Conservation (phyloP, 2,888 invertebrate genomes). For the Bembecia ichneumoniformis region DNA sequence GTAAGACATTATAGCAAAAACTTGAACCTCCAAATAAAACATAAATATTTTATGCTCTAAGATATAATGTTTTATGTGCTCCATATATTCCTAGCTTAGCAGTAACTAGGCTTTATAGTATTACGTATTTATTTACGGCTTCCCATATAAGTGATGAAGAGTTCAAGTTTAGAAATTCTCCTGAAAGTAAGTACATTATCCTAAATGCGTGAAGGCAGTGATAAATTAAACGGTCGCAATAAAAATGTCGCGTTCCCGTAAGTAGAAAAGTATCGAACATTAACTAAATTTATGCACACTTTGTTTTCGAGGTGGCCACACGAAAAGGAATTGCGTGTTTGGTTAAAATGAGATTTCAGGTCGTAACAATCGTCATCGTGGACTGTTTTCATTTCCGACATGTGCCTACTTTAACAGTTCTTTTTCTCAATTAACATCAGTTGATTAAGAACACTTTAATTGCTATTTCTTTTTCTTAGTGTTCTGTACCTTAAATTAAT, state of each 20-base stretch:
- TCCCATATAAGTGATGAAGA: constrained; percentile 2
- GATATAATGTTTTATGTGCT: constrained; percentile 27
- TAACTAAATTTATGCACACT: constrained; percentile 68
- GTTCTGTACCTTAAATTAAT: no score
- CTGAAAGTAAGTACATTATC: not conserved
- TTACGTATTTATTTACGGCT: constrained; percentile 10
- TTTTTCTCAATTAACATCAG: no score
- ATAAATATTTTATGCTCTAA: constrained; percentile 33
- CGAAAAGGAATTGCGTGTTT: constrained; percentile 49
- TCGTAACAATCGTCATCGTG: constrained; percentile 8
- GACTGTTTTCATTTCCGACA: not conserved
- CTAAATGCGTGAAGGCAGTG: constrained; percentile 35
- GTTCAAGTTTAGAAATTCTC: constrained; percentile 1
- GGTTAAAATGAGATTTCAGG: constrained; percentile 41
- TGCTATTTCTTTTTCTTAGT: no score
- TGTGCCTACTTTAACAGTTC: not conserved
- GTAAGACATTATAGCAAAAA: no score
- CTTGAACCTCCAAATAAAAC: constrained; percentile 13
- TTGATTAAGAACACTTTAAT: no score
- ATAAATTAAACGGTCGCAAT: constrained; percentile 60
- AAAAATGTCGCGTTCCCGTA: constrained; percentile 62
- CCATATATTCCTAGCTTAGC: constrained; percentile 19
- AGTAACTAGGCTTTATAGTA: not conserved
- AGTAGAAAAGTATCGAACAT: constrained; percentile 68
- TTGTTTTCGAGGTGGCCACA: constrained; percentile 51